A percentile compares a stretch with the other conserved stretches of the same genome.
phyloP scores from a whole-genome alignment of 2,113 vertebrate genomes.

The Bubo scandiacus region DNA sequence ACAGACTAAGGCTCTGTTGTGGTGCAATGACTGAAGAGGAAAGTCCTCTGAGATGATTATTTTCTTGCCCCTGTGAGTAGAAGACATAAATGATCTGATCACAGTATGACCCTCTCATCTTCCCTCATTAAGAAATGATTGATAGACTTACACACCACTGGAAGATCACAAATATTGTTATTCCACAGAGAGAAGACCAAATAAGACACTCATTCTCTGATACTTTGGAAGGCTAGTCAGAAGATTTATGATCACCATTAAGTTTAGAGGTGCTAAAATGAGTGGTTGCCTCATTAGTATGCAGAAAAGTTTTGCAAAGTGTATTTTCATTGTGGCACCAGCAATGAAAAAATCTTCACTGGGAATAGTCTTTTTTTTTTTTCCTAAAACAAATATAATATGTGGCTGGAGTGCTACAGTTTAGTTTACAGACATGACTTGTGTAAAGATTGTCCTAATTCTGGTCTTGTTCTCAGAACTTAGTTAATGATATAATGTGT shows the following conservation, averaged over 20 bases:
- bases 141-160: background rate
- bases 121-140: conserved; percentile 21
- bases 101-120: background rate
- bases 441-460: background rate
- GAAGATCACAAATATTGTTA: background rate
- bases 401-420: background rate
- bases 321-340: background rate
- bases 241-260: background rate
- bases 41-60: background rate
- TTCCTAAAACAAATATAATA: background rate
- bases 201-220: conserved; percentile 11
- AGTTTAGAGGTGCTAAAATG: background rate
- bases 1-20: background rate
- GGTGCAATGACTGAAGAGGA: background rate
- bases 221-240: background rate
- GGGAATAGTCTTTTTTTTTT: background rate
- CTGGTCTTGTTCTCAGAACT: background rate
- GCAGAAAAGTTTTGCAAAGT: background rate
- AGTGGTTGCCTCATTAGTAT: background rate
- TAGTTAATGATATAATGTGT: background rate
- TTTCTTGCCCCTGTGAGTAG: background rate
- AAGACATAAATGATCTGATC: conserved; percentile 31
- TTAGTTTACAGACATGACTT: background rate
- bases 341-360: background rate
- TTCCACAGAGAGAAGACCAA: background rate